Evolutionary conservation across 2,888 invertebrate species (phyloP), one percentile per base, ranked within the genome.

Genomic region (Elysia crispata): DNA sequence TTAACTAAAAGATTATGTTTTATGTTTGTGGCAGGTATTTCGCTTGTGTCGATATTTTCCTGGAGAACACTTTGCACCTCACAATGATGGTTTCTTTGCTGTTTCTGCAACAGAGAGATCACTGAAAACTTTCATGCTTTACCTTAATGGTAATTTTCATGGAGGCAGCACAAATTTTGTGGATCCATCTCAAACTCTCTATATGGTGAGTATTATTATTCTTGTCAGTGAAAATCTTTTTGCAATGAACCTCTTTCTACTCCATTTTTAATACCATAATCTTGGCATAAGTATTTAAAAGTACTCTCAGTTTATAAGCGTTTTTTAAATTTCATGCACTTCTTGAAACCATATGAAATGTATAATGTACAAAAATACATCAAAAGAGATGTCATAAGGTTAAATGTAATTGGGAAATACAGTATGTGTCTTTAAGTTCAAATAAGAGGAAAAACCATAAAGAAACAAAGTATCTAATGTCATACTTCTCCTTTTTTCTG

Each of bases 131-230:
- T 84, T 90, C 28, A 90, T 91, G 91, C 62, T 90, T 3, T 91
- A 91, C 79, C 86, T 91, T 8, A 91, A 91, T 79, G 87, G 86
- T 6, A 86, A 86, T 67, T 89, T 90, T 77, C 76, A 82, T 15
- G 90, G 89, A n/a, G 90, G 90, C 3, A 83, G 86, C 66, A 91
- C 91, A 15, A 90, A 90, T 81, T 90, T 91, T 85, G 87, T 91
- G 8, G 86, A 89, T 79, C 89, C 89, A 33, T 80, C 75, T 23
- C 90, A 90, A 77, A 81, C 81, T 25, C 75, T 90, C 15, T 87
- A 86, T 67, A 87, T 84, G 86, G 90, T 89, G 79, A 80, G 57
- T 70, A 41, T 41, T 41, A 41, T 41, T 41, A 41, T 41, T 41
- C 41, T n/a, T n/a, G n/a, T n/a, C n/a, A n/a, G n/a, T n/a, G n/a